Base-by-base conservation (phyloP, 2,797 vertebrate genomes). In the Phrynocephalus guinanensis region DNA sequence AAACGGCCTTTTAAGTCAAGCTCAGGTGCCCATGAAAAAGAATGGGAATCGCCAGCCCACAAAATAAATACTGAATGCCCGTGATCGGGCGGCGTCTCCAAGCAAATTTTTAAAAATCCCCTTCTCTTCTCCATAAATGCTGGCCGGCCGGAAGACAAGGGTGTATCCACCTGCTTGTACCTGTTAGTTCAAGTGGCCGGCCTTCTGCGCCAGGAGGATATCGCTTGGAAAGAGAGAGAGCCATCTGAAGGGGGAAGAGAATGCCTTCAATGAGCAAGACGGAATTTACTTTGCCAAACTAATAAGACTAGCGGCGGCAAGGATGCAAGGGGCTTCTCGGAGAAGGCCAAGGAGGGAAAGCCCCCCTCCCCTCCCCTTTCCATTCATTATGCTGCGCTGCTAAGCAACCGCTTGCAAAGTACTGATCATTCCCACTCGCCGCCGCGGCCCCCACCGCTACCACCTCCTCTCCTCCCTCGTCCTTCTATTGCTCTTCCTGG, bases 341-440 rank as follows among this genome's bases (percentile, higher is more conserved):
- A 56, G 63, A 77, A 87, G 89, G 82, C 71, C 60, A 28, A 50
- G 44, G 48, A 81, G 33, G 7, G 89, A 87, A 88, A 66, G 20
- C 24, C 22, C 50, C 26, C 30, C 76, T 66, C 67, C 68, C 86
- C 20, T 30, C 38, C 38, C 24, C 24, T 10, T 68, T 38, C 87
- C 82, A 78, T 91, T 91, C 87, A 88, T 91, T 89, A 91, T 80
- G 78, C 56, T 4, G 0, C 5, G 87, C 76, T 30, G 33, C 82
- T 88, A 20, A 22, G 82, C 82, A 72, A 89, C 90, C 63, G 86
- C 28, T 75, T 87, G 85, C 88, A 66, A 80, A 73, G 83, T 83
- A 79, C 50, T 63, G 90, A 85, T 79, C 85, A 67, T 89, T 80
- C 68, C 28, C 7, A 0, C 76, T 71, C 84, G 18, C 67, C 20